Percentiles rank a stretch among this genome's conserved stretches.
Evolutionary conservation across 2,113 vertebrate species (phyloP).

Genomic region (Pseudonaja textilis): DNA sequence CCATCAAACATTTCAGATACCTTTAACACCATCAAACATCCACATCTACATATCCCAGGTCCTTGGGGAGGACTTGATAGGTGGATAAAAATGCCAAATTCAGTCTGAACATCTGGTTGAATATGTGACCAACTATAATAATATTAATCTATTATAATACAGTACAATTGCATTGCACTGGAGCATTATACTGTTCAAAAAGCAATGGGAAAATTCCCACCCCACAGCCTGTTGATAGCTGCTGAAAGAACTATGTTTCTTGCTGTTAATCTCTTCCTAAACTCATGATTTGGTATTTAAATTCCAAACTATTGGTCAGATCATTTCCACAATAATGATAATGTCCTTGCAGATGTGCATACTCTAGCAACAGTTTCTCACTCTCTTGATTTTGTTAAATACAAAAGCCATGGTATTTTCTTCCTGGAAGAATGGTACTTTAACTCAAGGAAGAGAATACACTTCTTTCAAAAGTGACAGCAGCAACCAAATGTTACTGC

Average conservation of each 20-base stretch:
- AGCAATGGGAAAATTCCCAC: background rate
- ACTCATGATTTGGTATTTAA: background rate
- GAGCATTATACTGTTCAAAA: background rate
- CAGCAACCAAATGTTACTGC: background rate
- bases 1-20: too few species aligned
- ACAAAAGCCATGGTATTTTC: background rate
- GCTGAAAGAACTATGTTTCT: background rate
- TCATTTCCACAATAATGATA: background rate
- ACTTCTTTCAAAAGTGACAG: background rate
- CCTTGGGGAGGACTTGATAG: too few species aligned
- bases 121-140: background rate
- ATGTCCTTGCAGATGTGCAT: background rate
- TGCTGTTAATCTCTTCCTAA: background rate
- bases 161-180: background rate
- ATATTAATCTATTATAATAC: background rate
- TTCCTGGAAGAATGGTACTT: background rate
- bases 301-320: background rate
- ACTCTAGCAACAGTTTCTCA: background rate
- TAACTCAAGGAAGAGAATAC: background rate
- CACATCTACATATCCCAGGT: too few species aligned
- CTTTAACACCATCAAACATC: too few species aligned
- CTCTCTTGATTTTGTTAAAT: background rate
- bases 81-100: too few species aligned
- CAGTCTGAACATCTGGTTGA: too few species aligned
- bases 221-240: background rate